Evolutionary conservation across 2,113 vertebrate genomes (phyloP), one percentile per base, ranked within the genome.

Genomic region (Scomber colias): DNA sequence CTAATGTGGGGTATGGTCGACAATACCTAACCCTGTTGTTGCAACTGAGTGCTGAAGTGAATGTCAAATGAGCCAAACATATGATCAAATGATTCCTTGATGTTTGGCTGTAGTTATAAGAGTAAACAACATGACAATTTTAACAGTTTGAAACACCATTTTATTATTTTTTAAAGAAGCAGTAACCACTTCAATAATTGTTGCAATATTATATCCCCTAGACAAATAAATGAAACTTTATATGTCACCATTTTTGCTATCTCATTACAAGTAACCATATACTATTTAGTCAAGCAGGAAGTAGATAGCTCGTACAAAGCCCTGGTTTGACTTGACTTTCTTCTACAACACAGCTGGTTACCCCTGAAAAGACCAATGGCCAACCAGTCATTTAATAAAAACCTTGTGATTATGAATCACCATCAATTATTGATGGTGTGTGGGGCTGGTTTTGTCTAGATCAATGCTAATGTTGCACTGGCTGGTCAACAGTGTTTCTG

Each of bases 391-490:
- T 77, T 87, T 87, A 82, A 88, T 85, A 84, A 83, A 86, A 89
- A 85, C 67, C 77, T 65, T 73, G 77, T 82, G 78, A 83, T 92
- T 90, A 88, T 90, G 90, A 90, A 75, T 84, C 83, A 56, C 65
- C 80, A 87, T 95, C 83, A 86, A 93, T 94, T 92, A 94, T 93
- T 90, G 80, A 94, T 90, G 73, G 63, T 8, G 1, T 56, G 72
- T 61, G 77, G 57, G 77, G 30, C 53, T 57, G 72, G 61, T 85
- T 93, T 93, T 92, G 89, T 93, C 86, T 82, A 56, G 82, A 91
- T 80, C 67, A 71, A 83, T 92, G 89, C 79, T 93, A 92, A 92
- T 83, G 85, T 89, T 65, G 75, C 75, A 9, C 69, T 82, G 73
- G 71, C 77, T 62, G 64, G 77, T 75, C 62, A 81, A 21, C 82